Evolutionary conservation across 1,140 invertebrate genomes (phyloP).

Genomic region (Diorhabda carinulata): DNA sequence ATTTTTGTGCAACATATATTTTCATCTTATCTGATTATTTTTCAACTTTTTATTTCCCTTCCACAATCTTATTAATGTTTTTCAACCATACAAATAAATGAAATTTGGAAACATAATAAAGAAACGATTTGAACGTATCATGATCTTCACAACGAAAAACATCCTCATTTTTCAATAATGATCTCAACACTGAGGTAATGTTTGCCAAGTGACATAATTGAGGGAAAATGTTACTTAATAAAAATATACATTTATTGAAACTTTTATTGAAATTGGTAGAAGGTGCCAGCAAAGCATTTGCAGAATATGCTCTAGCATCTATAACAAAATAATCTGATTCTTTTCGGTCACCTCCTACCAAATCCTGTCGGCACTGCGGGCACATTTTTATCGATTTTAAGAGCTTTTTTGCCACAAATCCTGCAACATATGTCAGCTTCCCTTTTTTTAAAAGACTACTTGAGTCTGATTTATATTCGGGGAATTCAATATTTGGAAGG

Average conservation of each 20-base stretch:
- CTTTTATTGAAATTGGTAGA: background rate
- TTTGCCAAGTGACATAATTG: background rate
- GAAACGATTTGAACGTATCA: no score
- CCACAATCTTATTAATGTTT: no score
- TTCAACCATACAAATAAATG: no score
- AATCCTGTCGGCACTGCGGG: constrained; percentile 1
- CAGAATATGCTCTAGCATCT: background rate
- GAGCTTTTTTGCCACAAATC: background rate
- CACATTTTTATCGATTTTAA: background rate
- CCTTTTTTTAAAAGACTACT: no score
- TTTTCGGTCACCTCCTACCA: background rate
- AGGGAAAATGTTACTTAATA: background rate
- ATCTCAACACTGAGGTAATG: background rate
- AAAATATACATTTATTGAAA: background rate
- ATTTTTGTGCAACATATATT: no score
- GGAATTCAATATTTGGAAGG: no score
- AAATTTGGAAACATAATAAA: no score
- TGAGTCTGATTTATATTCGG: no score
- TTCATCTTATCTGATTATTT: no score
- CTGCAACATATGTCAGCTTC: no score
- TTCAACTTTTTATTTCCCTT: no score
- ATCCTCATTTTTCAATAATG: background rate
- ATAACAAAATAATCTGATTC: background rate
- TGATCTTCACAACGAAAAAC: no score
- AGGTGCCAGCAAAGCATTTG: background rate